Evolutionary conservation across 2,888 invertebrate genomes (phyloP), one percentile per base, ranked within the genome.

Genomic region (Petrolisthes manimaculis): DNA sequence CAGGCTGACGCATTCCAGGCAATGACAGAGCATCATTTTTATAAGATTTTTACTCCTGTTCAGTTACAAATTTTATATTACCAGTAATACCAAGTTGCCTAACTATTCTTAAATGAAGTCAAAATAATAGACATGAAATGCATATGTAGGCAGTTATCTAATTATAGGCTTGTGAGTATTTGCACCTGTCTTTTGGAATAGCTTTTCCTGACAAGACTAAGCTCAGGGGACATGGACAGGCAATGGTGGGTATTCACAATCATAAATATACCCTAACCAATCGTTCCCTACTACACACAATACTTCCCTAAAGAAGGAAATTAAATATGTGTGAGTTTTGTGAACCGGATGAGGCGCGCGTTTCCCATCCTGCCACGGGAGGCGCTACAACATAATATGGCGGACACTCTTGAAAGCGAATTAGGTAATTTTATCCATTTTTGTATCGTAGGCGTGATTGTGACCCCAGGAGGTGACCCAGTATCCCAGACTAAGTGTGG

Each of bases 381-480:
- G 88, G 53, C 80, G 84, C 84, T 84, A 71, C 86, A 74, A 75
- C 88, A 88, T 84, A 88, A 88, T 88, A 88, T 88, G 88, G 88
- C 88, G 88, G 88, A 88, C 75, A 88, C 88, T 88, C 88, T 88
- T 88, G 88, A 88, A 88, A 88, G 88, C 88, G 88, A 88, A 80
- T 88, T 88, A 79, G 88, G 88, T 88, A 88, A 84, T 84, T 88
- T 84, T 53, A 5, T 24, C 53, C 54, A 56, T 86, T 81, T 37
- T 75, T 37, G 56, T 37, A 71, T 53, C 71, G 71, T 12, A 12
- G n/a, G 56, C 9, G 67, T n/a, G 67, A 77, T 4, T 51, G 18
- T 24, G 51, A 14, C 61, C 21, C 37, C n/a, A 3, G 18, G 67
- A 5, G 61, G n/a, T 55, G 14, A 53, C 18, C 78, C 14, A 21